These are phyloP conservation scores for Taphrorychus bicolor DNA, from an alignment of 2,888 invertebrate species.

Conservation along the genomic window DNA sequence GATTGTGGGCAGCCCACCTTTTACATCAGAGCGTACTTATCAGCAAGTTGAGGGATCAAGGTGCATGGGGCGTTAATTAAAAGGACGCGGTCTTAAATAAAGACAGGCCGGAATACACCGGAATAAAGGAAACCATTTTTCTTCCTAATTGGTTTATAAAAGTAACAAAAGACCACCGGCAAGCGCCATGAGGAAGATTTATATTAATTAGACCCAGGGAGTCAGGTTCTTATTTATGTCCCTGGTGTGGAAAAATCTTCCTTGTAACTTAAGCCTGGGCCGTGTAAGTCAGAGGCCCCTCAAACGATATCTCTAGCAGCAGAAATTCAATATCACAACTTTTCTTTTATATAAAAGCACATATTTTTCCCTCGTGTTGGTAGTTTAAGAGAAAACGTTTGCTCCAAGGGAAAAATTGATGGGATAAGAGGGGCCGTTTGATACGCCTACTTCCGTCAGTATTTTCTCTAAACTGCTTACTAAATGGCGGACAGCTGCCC, in stretches of 20 bases:
- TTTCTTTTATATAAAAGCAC: not conserved
- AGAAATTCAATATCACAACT: not conserved
- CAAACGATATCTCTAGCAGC: not conserved
- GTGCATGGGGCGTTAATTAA: not conserved
- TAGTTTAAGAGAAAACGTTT: too few relatives aligned
- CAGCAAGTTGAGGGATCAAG: too few relatives aligned
- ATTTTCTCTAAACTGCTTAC: too few relatives aligned
- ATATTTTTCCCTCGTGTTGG: not conserved
- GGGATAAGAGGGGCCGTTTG: not conserved
- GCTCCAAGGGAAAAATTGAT: not conserved
- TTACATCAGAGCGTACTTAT: too few relatives aligned
- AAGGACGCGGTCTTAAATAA: not conserved
- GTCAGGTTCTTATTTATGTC: conserved; percentile 5
- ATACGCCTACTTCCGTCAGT: too few relatives aligned
- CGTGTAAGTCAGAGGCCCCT: not conserved
- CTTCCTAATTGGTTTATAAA: conserved; percentile 23
- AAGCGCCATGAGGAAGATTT: conserved; percentile 4
- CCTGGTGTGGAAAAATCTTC: not conserved
- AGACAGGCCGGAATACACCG: not conserved
- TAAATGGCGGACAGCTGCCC: too few relatives aligned
- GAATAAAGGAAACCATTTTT: conserved; percentile 8
- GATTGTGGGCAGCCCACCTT: too few relatives aligned
- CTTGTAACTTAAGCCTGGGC: not conserved
- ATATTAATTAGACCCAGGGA: conserved; percentile 20
- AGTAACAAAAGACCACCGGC: conserved; percentile 18